Base-by-base conservation (phyloP, 2,888 invertebrate species). In the Oxystoma pomonae region DNA sequence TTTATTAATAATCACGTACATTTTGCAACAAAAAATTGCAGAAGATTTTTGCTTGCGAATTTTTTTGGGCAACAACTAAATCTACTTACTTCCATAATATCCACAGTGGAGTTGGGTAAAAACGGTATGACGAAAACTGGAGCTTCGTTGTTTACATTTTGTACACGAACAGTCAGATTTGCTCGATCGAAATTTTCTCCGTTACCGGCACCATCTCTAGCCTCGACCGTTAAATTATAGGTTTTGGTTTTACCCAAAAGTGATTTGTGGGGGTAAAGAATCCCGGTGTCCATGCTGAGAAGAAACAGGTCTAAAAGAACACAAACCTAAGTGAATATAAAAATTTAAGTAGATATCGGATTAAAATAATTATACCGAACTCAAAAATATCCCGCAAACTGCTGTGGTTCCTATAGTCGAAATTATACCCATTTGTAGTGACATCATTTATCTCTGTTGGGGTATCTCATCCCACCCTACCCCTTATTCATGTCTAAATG, bases 71-170 rank as follows among this genome's bases (percentile, higher is more conserved):
- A 50, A 50, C 50, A n/a, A 12, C 50, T 5, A 53, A 7, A 18
- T 56, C 7, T 17, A 73, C 75, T 76, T 81, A 92, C 93, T 83
- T 94, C 94, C 0, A 92, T 89, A 69, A 96, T 87, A 77, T 90
- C 89, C 16, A 95, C 86, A 22, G 90, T 91, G 1, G 90, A 85
- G 77, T 91, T 90, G 0, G 88, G 86, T 0, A 87, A 78, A 1
- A 90, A 87, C 0, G 96, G 96, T 74, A 89, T 85, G 5, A 91
- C 84, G 77, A 94, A 94, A 63, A 85, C 85, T 0, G 96, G 96
- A 57, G 89, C 87, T 75, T 92, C 88, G 69, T 91, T 88, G 81
- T 94, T 94, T 0, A 93, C 90, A 64, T 90, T 89, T 18, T 89
- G 82, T 35, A 94, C 90, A 55, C 87, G 84, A 60, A 96, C 88